Conservation (phyloP, 2,113 vertebrate genomes). For the Pelusios castaneus region DNA sequence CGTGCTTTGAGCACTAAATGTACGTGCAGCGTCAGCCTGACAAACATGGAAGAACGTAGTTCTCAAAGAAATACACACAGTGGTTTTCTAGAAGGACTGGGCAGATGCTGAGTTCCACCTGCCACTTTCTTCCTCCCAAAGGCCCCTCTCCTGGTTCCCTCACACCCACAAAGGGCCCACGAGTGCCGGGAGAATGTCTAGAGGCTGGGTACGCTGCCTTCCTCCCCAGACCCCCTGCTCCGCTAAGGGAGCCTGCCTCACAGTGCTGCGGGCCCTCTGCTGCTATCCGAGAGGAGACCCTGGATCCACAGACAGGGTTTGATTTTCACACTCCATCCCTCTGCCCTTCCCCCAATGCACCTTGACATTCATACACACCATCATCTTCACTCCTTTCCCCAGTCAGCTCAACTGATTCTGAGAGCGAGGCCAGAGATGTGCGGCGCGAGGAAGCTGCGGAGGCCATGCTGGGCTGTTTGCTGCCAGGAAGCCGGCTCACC, state of each 20-base stretch:
- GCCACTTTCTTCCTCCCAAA: background rate
- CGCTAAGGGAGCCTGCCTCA: accelerated
- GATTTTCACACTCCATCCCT: background rate
- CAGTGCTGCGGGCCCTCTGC: accelerated
- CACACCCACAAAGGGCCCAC: background rate
- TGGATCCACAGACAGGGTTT: background rate
- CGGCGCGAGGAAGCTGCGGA: conserved; percentile 94
- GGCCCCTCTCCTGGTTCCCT: background rate
- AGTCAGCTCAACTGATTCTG: conserved; percentile 91
- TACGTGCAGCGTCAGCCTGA: accelerated
- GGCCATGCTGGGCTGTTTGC: conserved; percentile 92
- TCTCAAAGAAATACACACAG: background rate
- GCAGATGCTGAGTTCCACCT: background rate
- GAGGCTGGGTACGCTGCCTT: background rate
- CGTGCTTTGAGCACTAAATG: background rate
- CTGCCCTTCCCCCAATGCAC: accelerated
- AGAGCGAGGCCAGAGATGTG: conserved; percentile 93
- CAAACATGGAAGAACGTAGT: background rate
- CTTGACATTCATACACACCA: conserved; percentile 74
- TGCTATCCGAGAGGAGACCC: background rate
- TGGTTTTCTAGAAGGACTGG: background rate
- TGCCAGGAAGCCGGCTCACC: conserved; percentile 94
- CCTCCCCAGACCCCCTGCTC: background rate
- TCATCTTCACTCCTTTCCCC: conserved; percentile 94
- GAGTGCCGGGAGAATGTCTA: background rate